Evolutionary conservation across 2,888 invertebrate genomes (phyloP).

Genomic region (Eudemis profundana): DNA sequence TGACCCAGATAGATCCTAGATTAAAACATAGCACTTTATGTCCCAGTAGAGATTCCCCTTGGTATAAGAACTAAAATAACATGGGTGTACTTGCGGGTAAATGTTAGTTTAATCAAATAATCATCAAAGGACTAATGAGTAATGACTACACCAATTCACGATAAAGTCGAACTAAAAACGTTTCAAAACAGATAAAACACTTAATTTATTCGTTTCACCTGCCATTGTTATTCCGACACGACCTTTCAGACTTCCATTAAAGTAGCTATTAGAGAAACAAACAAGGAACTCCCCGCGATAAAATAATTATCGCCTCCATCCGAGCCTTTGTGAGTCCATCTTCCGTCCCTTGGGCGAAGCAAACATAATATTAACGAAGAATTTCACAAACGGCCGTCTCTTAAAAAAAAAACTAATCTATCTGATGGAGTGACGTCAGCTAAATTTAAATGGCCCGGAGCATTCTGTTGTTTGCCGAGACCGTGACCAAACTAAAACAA

Average conservation of each 20-base stretch:
- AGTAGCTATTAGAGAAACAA: slow-evolving; percentile 84
- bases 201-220: slow-evolving; percentile 75
- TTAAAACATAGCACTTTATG: no score
- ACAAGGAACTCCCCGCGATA: slow-evolving; percentile 80
- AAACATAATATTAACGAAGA: slow-evolving; percentile 67
- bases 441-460: slow-evolving; percentile 62
- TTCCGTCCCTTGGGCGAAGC: slow-evolving; percentile 61
- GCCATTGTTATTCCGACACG: slow-evolving; percentile 66
- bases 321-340: slow-evolving; percentile 62
- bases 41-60: no score
- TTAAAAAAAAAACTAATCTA: slow-evolving; percentile 72
- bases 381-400: slow-evolving; percentile 65
- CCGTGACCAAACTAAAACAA: slow-evolving; percentile 82
- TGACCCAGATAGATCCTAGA: no score
- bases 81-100: no score
- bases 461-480: slow-evolving; percentile 66
- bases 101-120: no score
- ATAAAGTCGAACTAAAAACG: slow-evolving; percentile 51
- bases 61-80: no score
- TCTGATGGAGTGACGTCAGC: slow-evolving; percentile 79
- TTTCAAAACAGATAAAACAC: slow-evolving; percentile 59
- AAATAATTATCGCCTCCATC: slow-evolving; percentile 84
- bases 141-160: no score
- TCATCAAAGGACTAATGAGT: no score
- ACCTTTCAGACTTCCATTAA: slow-evolving; percentile 75